A percentile compares a stretch with the other conserved stretches of the same genome.
phyloP scores from a whole-genome alignment of 2,113 vertebrate species.

The Leucosticte australis region DNA sequence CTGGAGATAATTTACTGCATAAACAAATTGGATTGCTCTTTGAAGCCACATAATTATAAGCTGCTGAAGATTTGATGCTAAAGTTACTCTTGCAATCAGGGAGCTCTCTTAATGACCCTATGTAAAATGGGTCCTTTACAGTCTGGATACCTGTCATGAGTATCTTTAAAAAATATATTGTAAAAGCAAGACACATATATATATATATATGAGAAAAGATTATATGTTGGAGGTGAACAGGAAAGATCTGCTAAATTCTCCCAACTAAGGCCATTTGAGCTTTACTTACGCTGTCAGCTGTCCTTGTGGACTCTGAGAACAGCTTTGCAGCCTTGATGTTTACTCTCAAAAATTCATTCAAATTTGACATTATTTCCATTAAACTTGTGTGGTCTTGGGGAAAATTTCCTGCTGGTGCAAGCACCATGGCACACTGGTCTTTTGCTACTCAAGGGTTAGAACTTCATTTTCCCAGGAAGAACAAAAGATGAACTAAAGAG shows the following conservation, averaged over 20 bases:
- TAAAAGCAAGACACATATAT: not conserved
- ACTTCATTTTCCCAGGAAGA: not conserved
- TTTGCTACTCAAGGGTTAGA: not conserved
- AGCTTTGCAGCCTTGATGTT: not conserved
- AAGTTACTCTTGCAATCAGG: not conserved
- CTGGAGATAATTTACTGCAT: not conserved
- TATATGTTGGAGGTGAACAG: not conserved
- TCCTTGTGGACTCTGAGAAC: not conserved
- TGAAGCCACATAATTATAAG: slow-evolving; percentile 14
- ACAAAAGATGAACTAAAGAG: not conserved
- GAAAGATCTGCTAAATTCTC: not conserved
- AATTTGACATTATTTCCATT: not conserved
- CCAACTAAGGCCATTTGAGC: not conserved
- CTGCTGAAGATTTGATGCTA: not conserved
- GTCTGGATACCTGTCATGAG: not conserved
- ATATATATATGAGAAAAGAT: not conserved
- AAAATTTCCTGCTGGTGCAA: not conserved
- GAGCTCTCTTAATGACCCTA: not conserved
- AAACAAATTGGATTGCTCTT: not conserved
- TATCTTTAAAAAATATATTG: not conserved
- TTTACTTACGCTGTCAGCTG: not conserved
- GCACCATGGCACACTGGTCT: too few species aligned
- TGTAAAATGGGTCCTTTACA: not conserved
- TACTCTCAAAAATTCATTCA: not conserved
- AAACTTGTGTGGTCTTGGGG: not conserved